Evolutionary conservation across 2,113 vertebrate species (phyloP).

Genomic region (Heterocephalus glaber): DNA sequence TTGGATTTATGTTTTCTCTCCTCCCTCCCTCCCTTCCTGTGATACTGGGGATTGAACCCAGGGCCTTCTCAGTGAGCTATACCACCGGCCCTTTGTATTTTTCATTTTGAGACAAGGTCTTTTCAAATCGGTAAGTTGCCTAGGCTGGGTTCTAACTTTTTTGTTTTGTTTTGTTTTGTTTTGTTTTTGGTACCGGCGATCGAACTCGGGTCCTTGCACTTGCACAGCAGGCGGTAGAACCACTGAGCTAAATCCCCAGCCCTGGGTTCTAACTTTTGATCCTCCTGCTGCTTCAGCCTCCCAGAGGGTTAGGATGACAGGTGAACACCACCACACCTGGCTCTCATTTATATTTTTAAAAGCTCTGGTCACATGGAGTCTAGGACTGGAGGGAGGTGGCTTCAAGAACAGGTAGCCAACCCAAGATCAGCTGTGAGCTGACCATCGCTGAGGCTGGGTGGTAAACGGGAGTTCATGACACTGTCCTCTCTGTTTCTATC

Average conservation of each 20-base stretch:
- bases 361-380: background rate
- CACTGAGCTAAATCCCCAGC: too few relatives aligned
- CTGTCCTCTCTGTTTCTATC: background rate
- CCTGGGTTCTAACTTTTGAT: background rate
- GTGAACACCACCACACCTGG: background rate
- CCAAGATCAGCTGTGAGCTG: accelerated
- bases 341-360: background rate
- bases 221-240: too few relatives aligned
- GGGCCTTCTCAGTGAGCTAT: background rate
- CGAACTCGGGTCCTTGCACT: too few relatives aligned
- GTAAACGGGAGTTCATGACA: background rate
- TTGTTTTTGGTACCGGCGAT: too few relatives aligned
- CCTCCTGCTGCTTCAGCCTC: background rate
- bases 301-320: background rate
- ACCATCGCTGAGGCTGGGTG: accelerated
- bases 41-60: background rate
- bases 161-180: too few relatives aligned
- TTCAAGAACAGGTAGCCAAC: background rate
- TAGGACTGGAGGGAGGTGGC: background rate
- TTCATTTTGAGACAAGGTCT: background rate
- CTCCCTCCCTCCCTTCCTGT: background rate
- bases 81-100: too few relatives aligned
- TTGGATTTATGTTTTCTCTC: background rate
- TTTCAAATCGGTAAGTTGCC: background rate
- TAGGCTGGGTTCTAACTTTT: background rate